Evolutionary conservation across 2,888 invertebrate genomes (phyloP), one percentile per base, ranked within the genome.

Genomic region (Helobdella robusta): DNA sequence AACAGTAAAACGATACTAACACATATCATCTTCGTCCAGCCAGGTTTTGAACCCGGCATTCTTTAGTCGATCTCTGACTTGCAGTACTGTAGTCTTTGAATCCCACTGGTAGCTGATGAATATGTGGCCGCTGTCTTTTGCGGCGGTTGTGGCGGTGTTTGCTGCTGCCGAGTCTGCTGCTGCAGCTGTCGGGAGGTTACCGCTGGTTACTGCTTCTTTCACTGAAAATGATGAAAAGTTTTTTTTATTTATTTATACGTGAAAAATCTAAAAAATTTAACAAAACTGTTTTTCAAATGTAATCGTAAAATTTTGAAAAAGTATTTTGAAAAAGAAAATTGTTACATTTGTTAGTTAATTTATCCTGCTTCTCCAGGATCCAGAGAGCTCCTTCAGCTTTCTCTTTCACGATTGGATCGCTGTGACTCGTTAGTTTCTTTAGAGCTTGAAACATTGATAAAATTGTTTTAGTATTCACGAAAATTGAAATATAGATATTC

Each of bases 21-120:
- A 58, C 74, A 77, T 76, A 66, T 75, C 72, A 34, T 78, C 77
- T 6, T 74, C 72, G 69, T 78, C 78, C 25, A 78, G 75, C 78
- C 78, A 78, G 4, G 77, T 77, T 68, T 75, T 76, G 66, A 74
- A 75, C 5, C 77, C 77, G 34, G 72, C 74, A 50, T 70, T 68
- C 63, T 71, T 73, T 18, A 76, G 66, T n/a, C 64, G 52, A 28
- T 74, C 69, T 30, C 68, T 58, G 60, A 77, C 73, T 71, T 73
- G 70, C 0, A 74, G 59, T 11, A 76, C 66, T 23, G 63, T 72
- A 48, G 71, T 68, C 69, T 76, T 74, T 50, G 73, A 70, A 18
- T 68, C 70, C 77, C 76, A 76, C 52, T 73, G 70, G 64, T 77
- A 77, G 66, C 76, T 76, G 65, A 77, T 70, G 74, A 77, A 76